These are phyloP conservation scores for Alligator sinensis DNA, from an alignment of 2,113 vertebrate species.

Conservation along the genomic window DNA sequence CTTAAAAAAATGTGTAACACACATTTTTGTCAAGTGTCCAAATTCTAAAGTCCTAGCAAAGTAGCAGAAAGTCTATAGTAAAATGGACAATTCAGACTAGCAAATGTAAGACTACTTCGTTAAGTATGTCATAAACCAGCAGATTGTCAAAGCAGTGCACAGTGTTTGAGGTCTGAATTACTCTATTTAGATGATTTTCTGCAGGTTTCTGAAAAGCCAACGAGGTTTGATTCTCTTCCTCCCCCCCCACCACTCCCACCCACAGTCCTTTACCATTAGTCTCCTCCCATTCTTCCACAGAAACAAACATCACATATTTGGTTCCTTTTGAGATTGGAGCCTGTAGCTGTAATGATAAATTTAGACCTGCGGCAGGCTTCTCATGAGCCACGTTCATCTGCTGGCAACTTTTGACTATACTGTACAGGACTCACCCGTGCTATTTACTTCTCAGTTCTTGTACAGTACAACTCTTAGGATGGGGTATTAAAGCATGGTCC, in stretches of 20 bases:
- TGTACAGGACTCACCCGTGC: conserved; percentile 33
- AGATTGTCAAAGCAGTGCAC: conserved; percentile 26
- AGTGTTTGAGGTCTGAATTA: conserved; percentile 38
- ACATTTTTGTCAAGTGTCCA: conserved; percentile 77
- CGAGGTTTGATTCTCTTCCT: conserved; percentile 17
- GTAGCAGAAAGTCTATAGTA: conserved; percentile 28
- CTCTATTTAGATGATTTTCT: neutral
- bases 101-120: conserved; percentile 40
- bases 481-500: conserved; percentile 14
- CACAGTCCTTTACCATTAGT: conserved; percentile 72
- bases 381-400: conserved; percentile 42
- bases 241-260: conserved; percentile 39
- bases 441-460: conserved; percentile 46
- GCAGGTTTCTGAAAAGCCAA: conserved; percentile 1
- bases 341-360: conserved; percentile 40
- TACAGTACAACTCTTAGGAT: conserved; percentile 19
- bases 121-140: conserved; percentile 25
- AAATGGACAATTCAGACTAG: conserved; percentile 58
- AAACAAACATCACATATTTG: conserved; percentile 69
- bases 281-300: conserved; percentile 75
- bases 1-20: conserved; percentile 69
- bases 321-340: conserved; percentile 46
- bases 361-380: conserved; percentile 37
- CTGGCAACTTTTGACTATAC: conserved; percentile 45
- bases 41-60: conserved; percentile 68